These are phyloP conservation scores for Deroplatys truncata DNA, from an alignment of 2,888 invertebrate genomes.

Conservation along the genomic window DNA sequence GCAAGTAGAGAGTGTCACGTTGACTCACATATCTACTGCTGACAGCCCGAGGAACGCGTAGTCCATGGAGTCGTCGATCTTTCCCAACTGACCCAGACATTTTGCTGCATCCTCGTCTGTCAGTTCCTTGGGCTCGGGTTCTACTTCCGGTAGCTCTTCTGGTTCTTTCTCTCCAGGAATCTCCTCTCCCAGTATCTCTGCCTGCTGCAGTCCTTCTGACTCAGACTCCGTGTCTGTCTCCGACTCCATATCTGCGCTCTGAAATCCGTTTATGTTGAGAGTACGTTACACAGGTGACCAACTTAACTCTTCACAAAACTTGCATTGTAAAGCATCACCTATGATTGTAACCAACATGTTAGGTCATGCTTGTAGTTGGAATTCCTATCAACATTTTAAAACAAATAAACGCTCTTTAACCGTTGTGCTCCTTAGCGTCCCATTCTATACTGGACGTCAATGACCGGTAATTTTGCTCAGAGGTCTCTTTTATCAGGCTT, in stretches of 20 bases:
- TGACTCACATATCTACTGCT: background rate
- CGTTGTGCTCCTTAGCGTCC: too few relatives aligned
- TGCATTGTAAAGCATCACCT: too few relatives aligned
- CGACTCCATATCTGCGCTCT: background rate
- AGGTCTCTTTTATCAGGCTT: too few relatives aligned
- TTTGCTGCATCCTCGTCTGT: background rate
- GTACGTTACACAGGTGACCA: too few relatives aligned
- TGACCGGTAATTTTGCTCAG: too few relatives aligned
- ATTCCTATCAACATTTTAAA: too few relatives aligned
- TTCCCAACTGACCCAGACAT: background rate
- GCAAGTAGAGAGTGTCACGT: too few relatives aligned
- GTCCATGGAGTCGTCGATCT: background rate
- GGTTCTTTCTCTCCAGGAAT: background rate
- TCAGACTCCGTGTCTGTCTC: background rate
- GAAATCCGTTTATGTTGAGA: background rate
- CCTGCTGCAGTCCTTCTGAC: background rate
- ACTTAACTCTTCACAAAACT: too few relatives aligned
- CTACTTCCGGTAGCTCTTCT: background rate
- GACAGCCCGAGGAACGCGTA: background rate
- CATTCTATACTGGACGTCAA: too few relatives aligned
- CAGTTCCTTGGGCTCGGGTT: background rate
- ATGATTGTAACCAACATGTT: too few relatives aligned
- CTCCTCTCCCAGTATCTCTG: background rate
- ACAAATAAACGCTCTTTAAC: too few relatives aligned
- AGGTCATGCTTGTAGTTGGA: too few relatives aligned